Conservation (phyloP, 2,888 invertebrate genomes). For the Nudaria mundana region DNA sequence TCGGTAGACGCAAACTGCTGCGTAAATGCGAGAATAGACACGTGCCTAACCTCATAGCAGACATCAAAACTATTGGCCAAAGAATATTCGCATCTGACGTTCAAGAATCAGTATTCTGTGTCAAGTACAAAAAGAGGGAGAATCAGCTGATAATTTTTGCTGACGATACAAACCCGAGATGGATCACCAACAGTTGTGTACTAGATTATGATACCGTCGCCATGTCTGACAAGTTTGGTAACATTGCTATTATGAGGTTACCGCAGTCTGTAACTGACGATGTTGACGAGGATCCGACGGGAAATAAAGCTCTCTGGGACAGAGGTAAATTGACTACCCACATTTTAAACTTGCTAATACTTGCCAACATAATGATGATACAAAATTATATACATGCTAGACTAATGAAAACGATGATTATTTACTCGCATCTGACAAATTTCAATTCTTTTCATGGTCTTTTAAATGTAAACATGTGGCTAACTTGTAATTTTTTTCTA, state of each 20-base stretch:
- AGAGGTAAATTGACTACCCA: conserved; percentile 76
- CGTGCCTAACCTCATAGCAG: conserved; percentile 96
- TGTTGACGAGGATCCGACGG: conserved; percentile 99
- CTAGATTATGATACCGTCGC: conserved; percentile 98
- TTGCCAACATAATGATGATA: conserved; percentile 57
- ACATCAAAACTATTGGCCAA: conserved; percentile 96
- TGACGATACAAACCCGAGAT: conserved; percentile 97
- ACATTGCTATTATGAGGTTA: conserved; percentile 93
- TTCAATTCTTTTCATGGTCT: neutral
- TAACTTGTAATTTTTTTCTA: conserved; percentile 37
- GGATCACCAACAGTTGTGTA: conserved; percentile 95
- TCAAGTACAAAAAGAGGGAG: conserved; percentile 96
- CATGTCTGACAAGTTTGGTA: conserved; percentile 98
- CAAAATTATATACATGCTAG: conserved; percentile 77
- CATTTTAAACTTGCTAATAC: neutral
- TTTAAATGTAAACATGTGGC: neutral
- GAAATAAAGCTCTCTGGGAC: conserved; percentile 98
- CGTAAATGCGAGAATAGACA: conserved; percentile 99
- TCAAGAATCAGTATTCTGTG: conserved; percentile 97
- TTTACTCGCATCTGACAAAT: conserved; percentile 46
- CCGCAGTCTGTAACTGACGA: conserved; percentile 97
- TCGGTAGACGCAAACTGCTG: conserved; percentile 94
- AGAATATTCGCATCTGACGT: conserved; percentile 97
- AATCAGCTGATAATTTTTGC: conserved; percentile 99
- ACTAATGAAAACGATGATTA: conserved; percentile 78